Conservation (phyloP, 2,888 invertebrate species). For the Taenaris catops region DNA sequence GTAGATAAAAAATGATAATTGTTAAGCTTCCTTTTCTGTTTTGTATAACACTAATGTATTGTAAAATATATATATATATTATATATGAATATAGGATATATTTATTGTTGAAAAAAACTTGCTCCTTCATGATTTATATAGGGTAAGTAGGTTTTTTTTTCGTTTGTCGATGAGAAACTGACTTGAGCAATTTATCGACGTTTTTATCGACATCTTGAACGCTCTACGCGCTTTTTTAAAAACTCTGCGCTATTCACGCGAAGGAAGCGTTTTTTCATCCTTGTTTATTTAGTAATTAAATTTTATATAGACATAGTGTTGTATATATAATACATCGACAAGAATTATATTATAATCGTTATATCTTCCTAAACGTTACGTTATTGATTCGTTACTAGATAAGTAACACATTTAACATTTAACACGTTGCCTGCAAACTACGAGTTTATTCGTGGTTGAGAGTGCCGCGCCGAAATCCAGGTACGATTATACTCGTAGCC, state of each 20-base stretch:
- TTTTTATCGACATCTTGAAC: slow-evolving; percentile 16
- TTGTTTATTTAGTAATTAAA: slow-evolving; percentile 1
- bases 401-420: slow-evolving; percentile 9
- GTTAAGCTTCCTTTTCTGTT: slow-evolving; percentile 19
- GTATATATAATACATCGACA: slow-evolving; percentile 11
- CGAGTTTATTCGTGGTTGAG: too few relatives aligned
- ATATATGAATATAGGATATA: slow-evolving; percentile 10
- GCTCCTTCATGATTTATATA: slow-evolving; percentile 9
- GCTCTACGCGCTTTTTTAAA: slow-evolving; percentile 16
- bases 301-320: slow-evolving; percentile 7
- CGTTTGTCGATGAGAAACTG: neutral
- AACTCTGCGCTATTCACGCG: slow-evolving; percentile 5
- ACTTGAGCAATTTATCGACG: slow-evolving; percentile 10
- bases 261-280: slow-evolving; percentile 3
- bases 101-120: slow-evolving; percentile 6
- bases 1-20: slow-evolving; percentile 21
- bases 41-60: slow-evolving; percentile 16
- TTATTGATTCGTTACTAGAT: slow-evolving; percentile 5
- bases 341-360: slow-evolving; percentile 6
- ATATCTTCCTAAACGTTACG: slow-evolving; percentile 10
- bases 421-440: too few relatives aligned
- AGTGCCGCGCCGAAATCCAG: too few relatives aligned
- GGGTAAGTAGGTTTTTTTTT: too few relatives aligned
- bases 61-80: slow-evolving; percentile 12
- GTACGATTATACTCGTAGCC: too few relatives aligned